Evolutionary conservation across 2,888 invertebrate genomes (phyloP).

Genomic region (Neoaliturus tenellus): DNA sequence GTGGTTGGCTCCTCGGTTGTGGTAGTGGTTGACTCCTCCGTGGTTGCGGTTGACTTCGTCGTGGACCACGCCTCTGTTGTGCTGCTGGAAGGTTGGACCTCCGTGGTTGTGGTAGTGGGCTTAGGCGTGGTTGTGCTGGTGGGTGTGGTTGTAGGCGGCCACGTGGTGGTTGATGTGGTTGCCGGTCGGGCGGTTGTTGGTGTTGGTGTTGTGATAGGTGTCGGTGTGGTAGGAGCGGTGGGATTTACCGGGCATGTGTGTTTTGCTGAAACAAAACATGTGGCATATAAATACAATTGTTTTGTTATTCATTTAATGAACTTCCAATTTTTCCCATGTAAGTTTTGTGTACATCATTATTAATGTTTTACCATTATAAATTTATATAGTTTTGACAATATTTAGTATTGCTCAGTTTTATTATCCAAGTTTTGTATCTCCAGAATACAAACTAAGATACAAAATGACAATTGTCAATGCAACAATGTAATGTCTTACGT

Average conservation of each 20-base stretch:
- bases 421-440: no score
- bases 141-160: neutral
- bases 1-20: neutral
- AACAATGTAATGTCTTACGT: no score
- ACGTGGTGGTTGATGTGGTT: neutral
- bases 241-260: neutral
- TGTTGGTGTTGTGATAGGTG: neutral
- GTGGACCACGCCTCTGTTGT: neutral
- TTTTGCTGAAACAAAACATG: neutral
- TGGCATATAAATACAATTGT: neutral
- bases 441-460: no score
- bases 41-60: neutral
- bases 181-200: no score
- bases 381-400: no score
- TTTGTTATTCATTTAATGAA: no score
- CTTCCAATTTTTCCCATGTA: no score
- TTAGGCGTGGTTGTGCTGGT: neutral
- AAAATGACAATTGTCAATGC: no score
- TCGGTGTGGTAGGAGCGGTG: neutral
- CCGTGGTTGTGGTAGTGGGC: neutral
- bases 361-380: no score
- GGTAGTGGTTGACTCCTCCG: neutral
- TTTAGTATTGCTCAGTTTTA: no score
- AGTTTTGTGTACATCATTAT: no score
- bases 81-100: neutral